Evolutionary conservation across 2,113 vertebrate genomes (phyloP).

Genomic region (Cnemophilus loriae): DNA sequence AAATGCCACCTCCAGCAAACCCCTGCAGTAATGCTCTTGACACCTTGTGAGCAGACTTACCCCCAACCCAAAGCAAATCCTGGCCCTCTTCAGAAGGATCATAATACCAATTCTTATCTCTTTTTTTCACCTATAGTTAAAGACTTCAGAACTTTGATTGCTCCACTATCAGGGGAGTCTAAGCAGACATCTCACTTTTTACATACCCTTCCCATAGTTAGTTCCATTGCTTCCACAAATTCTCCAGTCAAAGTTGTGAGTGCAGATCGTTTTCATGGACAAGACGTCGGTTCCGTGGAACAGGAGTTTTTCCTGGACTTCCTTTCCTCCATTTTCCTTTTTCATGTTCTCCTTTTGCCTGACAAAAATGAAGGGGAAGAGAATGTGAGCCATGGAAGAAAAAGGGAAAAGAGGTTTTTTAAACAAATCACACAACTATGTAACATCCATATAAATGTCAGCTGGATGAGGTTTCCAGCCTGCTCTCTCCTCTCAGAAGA

Average conservation of each 20-base stretch:
- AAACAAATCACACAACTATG: not conserved
- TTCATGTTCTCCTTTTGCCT: slow-evolving; percentile 93
- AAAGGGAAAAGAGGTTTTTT: not conserved
- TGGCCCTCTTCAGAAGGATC: not conserved
- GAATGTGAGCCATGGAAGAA: not conserved
- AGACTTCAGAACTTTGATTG: not conserved
- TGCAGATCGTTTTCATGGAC: slow-evolving; percentile 71
- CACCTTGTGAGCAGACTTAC: not conserved
- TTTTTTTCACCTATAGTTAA: not conserved
- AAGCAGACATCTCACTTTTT: not conserved
- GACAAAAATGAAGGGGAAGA: not conserved
- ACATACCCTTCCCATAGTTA: slow-evolving; percentile 83
- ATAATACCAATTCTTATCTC: not conserved
- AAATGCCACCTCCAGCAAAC: not conserved
- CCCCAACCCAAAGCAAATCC: not conserved
- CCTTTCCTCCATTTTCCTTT: slow-evolving; percentile 65
- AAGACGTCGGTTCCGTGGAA: slow-evolving; percentile 80
- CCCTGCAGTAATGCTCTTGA: not conserved
- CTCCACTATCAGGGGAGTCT: not conserved
- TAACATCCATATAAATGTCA: not conserved
- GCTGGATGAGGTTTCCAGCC: not conserved
- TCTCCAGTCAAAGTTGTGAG: slow-evolving; percentile 90
- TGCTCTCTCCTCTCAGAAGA: not conserved
- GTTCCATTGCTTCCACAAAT: slow-evolving; percentile 84
- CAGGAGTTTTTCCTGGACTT: slow-evolving; percentile 74